Base-by-base conservation (phyloP, 2,797 vertebrate species). In the Sandelia bainsii region DNA sequence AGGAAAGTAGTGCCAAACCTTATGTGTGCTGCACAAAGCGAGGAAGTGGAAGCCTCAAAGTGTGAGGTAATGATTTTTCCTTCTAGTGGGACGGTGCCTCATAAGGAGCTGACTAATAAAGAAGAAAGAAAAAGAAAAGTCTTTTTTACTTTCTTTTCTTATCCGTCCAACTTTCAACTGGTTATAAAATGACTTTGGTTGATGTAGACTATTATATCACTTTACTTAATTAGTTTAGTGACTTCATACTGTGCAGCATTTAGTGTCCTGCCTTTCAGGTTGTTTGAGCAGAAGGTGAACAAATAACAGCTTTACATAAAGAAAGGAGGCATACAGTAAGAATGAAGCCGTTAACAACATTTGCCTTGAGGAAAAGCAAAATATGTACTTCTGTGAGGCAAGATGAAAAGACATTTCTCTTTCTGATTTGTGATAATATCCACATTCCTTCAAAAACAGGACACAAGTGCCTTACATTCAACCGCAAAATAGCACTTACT, bases 11-110 rank as follows among this genome's bases (percentile, higher is more conserved):
- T 10, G 3, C 16, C 44, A 32, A 66, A 65, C 27, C 27, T 45
- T 70, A 1, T 61, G 37, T 70, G 69, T 68, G 52, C 13, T 23
- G 66, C 53, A 78, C 54, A 82, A 68, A 79, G 48, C 59, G 20
- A 20, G 4, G n/a, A 14, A 69, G 63, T 44, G 44, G 62, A 49
- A 66, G 60, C 65, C 51, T 84, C 58, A 67, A 57, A 79, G 62
- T 46, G 57, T 8, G 39, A 70, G 40, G 60, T 77, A 81, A 79
- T 76, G 72, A 81, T 84, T 81, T 84, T 68, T 72, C 60, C 62
- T 82, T 60, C 50, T 52, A 5, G 68, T 53, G 62, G 50, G 73
- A 69, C 0, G 16, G 39, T 71, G 74, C 76, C 45, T 54, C 69
- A 67, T 60, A 58, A 51, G 50, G 65, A 5, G 72, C 67, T 65